These are phyloP conservation scores for Sturnus vulgaris DNA, from an alignment of 2,113 vertebrate genomes.

Conservation along the genomic window DNA sequence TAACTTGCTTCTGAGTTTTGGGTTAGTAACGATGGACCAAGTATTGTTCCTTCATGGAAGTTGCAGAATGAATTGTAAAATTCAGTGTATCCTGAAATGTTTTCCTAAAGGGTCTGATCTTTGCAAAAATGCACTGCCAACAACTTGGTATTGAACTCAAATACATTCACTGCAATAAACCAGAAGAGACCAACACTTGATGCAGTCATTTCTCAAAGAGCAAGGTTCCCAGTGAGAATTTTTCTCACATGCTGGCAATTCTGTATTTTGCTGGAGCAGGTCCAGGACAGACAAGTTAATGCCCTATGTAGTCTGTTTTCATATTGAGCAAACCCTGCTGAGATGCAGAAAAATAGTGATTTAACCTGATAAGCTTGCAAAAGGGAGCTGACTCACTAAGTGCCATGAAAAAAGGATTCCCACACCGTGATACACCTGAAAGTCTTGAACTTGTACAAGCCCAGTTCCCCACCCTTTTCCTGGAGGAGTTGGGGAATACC, in stretches of 20 bases:
- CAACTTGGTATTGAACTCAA: background rate
- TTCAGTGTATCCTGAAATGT: background rate
- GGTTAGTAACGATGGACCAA: background rate
- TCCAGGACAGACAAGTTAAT: constrained; percentile 5
- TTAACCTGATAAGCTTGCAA: constrained; percentile 49
- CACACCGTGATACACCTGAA: constrained; percentile 8
- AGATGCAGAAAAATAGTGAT: constrained; percentile 33
- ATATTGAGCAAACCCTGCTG: constrained; percentile 44
- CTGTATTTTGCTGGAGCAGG: constrained; percentile 11
- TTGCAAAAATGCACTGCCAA: background rate
- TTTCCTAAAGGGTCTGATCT: background rate
- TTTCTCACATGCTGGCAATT: background rate
- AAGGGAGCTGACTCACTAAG: constrained; percentile 27
- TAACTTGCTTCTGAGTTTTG: background rate
- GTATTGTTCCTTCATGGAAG: background rate
- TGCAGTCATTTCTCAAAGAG: background rate
- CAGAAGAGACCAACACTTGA: background rate
- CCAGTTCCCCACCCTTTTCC: background rate
- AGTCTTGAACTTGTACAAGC: background rate
- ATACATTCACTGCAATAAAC: background rate
- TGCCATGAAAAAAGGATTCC: constrained; percentile 23
- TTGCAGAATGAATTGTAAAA: background rate
- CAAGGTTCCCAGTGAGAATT: background rate
- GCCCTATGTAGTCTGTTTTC: constrained; percentile 33
- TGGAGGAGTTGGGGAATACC: background rate